Percentiles rank a stretch among this genome's conserved stretches.
phyloP scores from a whole-genome alignment of 2,113 vertebrate genomes.

The Phainopepla nitens region DNA sequence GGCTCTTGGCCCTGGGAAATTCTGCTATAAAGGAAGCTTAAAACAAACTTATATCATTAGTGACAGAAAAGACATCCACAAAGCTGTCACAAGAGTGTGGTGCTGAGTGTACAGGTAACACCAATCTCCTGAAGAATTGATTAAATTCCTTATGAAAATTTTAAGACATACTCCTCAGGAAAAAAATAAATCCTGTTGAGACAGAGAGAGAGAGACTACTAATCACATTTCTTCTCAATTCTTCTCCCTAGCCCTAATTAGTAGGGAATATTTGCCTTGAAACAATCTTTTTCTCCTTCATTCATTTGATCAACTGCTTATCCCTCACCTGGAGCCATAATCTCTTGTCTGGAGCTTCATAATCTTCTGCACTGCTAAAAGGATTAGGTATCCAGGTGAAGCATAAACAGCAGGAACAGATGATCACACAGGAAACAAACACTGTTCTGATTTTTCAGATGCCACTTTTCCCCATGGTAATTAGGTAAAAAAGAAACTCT shows the following conservation, averaged over 20 bases:
- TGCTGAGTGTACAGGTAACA: neutral
- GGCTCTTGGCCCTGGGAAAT: neutral
- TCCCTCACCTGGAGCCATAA: slow-evolving; percentile 41
- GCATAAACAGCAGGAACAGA: slow-evolving; percentile 21
- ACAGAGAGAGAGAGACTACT: neutral
- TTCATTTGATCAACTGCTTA: slow-evolving; percentile 48
- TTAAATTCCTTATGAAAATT: neutral
- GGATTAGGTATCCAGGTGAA: slow-evolving; percentile 55
- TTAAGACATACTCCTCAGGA: neutral
- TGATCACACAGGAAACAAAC: neutral
- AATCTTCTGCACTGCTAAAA: slow-evolving; percentile 29
- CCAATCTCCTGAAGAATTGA: neutral
- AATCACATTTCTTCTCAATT: neutral
- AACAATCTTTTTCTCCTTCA: slow-evolving; percentile 37
- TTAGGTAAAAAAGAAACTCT: neutral
- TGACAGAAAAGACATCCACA: neutral
- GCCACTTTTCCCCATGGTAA: neutral
- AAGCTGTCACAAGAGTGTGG: neutral
- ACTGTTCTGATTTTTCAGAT: neutral
- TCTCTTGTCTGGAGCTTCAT: slow-evolving; percentile 43
- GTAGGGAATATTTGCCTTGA: slow-evolving; percentile 18
- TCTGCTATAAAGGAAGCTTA: neutral
- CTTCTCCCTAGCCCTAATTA: neutral
- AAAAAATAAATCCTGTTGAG: neutral
- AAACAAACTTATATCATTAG: neutral